Evolutionary conservation across 2,888 invertebrate genomes (phyloP).

Genomic region (Drosophila villosipedis): DNA sequence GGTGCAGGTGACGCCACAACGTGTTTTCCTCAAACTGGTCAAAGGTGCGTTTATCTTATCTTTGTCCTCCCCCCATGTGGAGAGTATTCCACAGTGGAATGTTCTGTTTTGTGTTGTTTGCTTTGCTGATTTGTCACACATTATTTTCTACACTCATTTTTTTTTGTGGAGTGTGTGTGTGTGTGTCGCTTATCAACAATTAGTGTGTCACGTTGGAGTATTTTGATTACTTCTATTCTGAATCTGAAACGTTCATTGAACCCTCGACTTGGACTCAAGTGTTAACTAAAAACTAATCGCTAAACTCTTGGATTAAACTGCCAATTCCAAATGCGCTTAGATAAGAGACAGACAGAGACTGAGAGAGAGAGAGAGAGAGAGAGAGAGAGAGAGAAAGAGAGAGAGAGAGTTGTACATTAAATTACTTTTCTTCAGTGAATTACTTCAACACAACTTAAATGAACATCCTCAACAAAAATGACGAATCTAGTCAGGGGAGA

Average conservation of each 20-base stretch:
- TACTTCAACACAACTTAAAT: neutral
- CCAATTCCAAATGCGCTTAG: neutral
- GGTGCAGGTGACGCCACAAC: conserved; percentile 90
- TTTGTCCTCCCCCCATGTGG: neutral
- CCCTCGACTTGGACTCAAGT: neutral
- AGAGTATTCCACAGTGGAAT: neutral
- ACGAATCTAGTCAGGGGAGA: too few relatives aligned
- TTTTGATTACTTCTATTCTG: conserved; percentile 44
- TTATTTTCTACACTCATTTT: conserved; percentile 43
- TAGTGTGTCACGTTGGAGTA: conserved; percentile 33
- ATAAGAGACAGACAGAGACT: neutral
- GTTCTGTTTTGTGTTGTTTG: conserved; percentile 60
- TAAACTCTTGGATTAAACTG: neutral
- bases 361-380: neutral
- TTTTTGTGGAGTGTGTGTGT: conserved; percentile 27
- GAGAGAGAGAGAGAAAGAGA: neutral
- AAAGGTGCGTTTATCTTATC: conserved; percentile 86
- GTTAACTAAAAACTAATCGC: conserved; percentile 18
- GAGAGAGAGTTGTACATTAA: neutral
- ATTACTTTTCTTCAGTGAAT: neutral
- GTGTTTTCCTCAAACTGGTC: conserved; percentile 87
- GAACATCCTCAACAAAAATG: too few relatives aligned
- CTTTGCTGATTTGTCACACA: conserved; percentile 67
- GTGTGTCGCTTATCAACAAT: conserved; percentile 60
- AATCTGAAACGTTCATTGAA: conserved; percentile 48